Evolutionary conservation across 2,113 vertebrate species (phyloP).

Genomic region (Haemorhous mexicanus): DNA sequence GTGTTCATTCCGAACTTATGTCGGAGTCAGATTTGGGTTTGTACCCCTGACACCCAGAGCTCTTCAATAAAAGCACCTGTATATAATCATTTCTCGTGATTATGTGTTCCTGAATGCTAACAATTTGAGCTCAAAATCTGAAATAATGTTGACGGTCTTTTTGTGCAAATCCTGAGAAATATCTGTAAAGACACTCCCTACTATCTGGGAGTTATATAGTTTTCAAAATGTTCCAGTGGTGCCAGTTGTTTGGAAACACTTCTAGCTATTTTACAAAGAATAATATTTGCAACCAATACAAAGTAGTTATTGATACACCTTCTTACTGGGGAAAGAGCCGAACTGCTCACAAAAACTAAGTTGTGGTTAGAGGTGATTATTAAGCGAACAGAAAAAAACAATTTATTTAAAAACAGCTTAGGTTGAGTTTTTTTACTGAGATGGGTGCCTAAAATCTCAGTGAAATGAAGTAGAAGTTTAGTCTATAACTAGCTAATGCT

Average conservation of each 20-base stretch:
- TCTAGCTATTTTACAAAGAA: neutral
- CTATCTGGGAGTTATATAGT: neutral
- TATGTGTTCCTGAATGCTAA: too few relatives aligned
- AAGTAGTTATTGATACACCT: neutral
- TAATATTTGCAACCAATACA: neutral
- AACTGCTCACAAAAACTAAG: neutral
- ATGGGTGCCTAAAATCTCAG: neutral
- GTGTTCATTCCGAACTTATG: too few relatives aligned
- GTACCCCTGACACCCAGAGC: too few relatives aligned
- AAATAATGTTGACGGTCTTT: neutral
- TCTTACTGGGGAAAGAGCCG: neutral
- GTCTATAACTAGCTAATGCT: neutral
- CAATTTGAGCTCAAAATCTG: neutral
- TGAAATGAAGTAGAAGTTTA: neutral
- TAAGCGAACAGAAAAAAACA: neutral
- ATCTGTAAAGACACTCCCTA: neutral
- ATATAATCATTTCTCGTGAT: too few relatives aligned
- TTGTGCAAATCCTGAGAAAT: neutral
- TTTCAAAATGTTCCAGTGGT: neutral
- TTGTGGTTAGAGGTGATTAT: neutral
- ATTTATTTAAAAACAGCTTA: neutral
- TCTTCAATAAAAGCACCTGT: too few relatives aligned
- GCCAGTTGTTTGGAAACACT: neutral
- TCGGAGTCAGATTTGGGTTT: too few relatives aligned
- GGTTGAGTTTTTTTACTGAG: neutral